Base-by-base conservation (phyloP, 2,888 invertebrate genomes). In the Hyles lineata region DNA sequence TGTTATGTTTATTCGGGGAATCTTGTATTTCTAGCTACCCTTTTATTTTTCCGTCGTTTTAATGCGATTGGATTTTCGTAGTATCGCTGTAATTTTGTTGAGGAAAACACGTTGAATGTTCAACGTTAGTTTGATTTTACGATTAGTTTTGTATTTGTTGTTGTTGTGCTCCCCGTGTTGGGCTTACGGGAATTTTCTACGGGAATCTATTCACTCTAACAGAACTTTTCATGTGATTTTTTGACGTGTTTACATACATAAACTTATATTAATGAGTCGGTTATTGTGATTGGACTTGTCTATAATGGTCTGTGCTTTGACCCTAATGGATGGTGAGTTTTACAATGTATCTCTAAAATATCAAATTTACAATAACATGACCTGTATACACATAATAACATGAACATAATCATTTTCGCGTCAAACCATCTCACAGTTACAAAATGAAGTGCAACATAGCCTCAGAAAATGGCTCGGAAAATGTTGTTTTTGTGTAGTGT, bases 1-100 rank as follows among this genome's bases (percentile, higher is more conserved):
- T 89, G 91, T 92, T 92, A 92, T 91, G 89, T 91, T 92, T 93
- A 91, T 91, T 88, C 85, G 81, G 80, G 79, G 82, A 87, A 85
- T 89, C 89, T 90, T 90, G 86, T 90, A 85, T 88, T 86, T 85
- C 82, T 84, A 84, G 80, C 85, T 87, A 87, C 84, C 84, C 87
- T 87, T 89, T 89, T 88, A 86, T 86, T 86, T 87, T 87, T 86
- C 82, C 83, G 77, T 78, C 82, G 86, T 90, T 92, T 92, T 90
- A 92, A 92, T 90, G 86, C 89, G 87, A 92, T 90, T 91, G 90
- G 88, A 87, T 90, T 90, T 88, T 84, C 84, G 84, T 85, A 86
- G 87, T 81, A 76, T 81, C 82, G 80, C 77, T 83, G 86, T 81
- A 84, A 82, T 85, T 77, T 73, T 76, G 80, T 77, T 81, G 83